phyloP scores from a whole-genome alignment of 2,113 vertebrate genomes.

The Platichthys stellatus region DNA sequence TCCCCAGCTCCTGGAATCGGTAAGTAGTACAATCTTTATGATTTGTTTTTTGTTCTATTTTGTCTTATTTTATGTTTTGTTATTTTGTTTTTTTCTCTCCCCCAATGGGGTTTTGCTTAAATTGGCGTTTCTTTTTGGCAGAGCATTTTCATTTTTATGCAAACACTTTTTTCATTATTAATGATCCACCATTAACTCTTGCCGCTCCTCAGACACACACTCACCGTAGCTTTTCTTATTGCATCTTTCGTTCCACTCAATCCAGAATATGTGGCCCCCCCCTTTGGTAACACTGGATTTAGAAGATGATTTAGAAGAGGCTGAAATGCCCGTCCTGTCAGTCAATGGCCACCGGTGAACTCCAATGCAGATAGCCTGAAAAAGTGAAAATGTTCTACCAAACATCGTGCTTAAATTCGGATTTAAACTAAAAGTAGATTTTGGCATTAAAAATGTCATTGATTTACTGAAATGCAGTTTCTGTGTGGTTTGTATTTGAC shows the following conservation, averaged over 20 bases:
- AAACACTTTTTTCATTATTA: conserved; percentile 17
- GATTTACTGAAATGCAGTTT: not conserved
- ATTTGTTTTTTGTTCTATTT: conserved; percentile 69
- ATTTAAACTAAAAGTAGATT: conserved; percentile 8
- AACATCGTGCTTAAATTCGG: conserved; percentile 36
- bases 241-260: not conserved
- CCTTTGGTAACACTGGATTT: not conserved
- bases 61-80: not conserved
- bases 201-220: conserved; percentile 12
- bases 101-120: conserved; percentile 27
- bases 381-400: conserved; percentile 77
- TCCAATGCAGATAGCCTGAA: conserved; percentile 3
- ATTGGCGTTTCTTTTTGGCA: conserved; percentile 60
- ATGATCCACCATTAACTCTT: conserved; percentile 10
- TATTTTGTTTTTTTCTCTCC: conserved; percentile 36
- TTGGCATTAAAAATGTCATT: conserved; percentile 29
- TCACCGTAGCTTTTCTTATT: not conserved
- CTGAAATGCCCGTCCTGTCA: not conserved
- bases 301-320: not conserved
- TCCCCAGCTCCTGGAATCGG: conserved; percentile 81
- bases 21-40: conserved; percentile 87
- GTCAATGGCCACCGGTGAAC: not conserved
- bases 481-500: conserved; percentile 26
- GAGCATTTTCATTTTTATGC: conserved; percentile 75
- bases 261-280: conserved; percentile 1